phyloP scores from a whole-genome alignment of 2,797 vertebrate species.

The Chelidonichthys spinosus region DNA sequence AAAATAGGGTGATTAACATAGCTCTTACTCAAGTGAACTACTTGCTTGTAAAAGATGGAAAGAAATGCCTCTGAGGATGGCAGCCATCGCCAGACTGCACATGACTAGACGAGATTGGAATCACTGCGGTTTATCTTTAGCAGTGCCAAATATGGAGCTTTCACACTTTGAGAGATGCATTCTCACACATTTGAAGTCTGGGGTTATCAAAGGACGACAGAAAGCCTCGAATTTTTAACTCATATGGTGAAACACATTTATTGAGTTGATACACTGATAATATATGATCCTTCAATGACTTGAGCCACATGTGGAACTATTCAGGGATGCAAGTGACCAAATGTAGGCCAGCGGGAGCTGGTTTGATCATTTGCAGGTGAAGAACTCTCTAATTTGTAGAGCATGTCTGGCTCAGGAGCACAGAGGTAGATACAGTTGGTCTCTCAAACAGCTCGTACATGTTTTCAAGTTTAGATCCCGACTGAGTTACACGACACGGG shows the following conservation, averaged over 20 bases:
- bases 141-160: slow-evolving; percentile 30
- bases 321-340: neutral
- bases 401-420: neutral
- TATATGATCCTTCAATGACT: neutral
- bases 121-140: slow-evolving; percentile 30
- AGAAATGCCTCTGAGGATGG: neutral
- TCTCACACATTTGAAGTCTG: slow-evolving; percentile 15
- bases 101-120: slow-evolving; percentile 37
- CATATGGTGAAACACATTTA: neutral
- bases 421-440: neutral
- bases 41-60: neutral
- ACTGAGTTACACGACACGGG: neutral
- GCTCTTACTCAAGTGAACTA: neutral
- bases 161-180: slow-evolving; percentile 26
- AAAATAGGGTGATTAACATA: neutral
- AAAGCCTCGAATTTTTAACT: neutral
- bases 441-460: slow-evolving; percentile 1
- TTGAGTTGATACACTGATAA: neutral
- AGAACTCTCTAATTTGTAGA: neutral
- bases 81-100: slow-evolving; percentile 33
- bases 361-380: neutral
- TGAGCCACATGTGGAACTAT: neutral
- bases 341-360: neutral
- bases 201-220: neutral
- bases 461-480: neutral